Conservation (phyloP, 2,113 vertebrate genomes). For the Hassar affinis region DNA sequence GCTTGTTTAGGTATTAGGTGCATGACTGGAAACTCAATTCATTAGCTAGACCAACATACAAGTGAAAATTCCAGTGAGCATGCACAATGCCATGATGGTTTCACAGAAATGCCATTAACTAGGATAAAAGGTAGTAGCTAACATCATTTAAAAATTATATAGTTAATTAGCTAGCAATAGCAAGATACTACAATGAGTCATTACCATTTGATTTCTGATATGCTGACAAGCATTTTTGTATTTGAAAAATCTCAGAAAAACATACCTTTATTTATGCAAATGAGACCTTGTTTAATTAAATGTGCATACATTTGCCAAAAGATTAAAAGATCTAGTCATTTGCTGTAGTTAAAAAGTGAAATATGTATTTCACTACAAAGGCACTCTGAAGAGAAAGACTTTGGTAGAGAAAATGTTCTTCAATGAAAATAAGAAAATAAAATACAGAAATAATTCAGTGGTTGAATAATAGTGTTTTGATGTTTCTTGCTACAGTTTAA, state of each 20-base stretch:
- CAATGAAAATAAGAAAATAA: too few species aligned
- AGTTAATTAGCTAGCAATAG: neutral
- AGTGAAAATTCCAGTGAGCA: neutral
- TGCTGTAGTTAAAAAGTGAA: too few species aligned
- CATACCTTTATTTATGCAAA: neutral
- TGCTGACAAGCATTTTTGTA: neutral
- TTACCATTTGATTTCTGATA: neutral
- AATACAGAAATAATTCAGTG: too few species aligned
- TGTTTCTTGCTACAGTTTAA: too few species aligned
- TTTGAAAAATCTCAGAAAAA: neutral
- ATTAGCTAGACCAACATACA: neutral
- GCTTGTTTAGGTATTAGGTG: neutral
- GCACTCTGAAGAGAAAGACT: too few species aligned
- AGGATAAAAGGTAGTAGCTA: neutral
- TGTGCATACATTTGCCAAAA: too few species aligned
- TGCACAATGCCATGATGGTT: neutral
- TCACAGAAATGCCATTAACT: neutral
- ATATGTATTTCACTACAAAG: too few species aligned
- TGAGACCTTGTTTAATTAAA: neutral
- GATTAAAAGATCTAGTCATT: too few species aligned
- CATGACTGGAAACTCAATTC: neutral
- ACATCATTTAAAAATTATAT: neutral
- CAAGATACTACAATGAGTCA: neutral
- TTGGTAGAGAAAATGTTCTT: too few species aligned
- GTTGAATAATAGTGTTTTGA: too few species aligned